Evolutionary conservation across 2,888 invertebrate species (phyloP), one percentile per base, ranked within the genome.

Genomic region (Dynastes maya): DNA sequence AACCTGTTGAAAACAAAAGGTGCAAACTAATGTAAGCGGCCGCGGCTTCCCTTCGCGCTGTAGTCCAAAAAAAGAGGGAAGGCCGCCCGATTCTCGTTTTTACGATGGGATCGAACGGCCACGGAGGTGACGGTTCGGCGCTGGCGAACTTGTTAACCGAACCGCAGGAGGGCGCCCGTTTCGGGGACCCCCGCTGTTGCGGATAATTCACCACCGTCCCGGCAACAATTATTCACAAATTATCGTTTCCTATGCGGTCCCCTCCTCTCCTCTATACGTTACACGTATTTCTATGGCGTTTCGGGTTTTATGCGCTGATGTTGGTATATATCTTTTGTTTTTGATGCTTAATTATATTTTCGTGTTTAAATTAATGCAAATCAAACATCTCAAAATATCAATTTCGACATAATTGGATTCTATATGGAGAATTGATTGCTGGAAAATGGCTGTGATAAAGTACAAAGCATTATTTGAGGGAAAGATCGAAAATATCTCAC

Each of bases 171-270:
- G 82, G 83, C 80, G 84, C 80, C 80, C 82, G 83, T 83, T 85
- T 84, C 80, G 84, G 85, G 58, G 83, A 83, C 84, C 85, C 85
- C 86, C 82, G 84, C 83, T 83, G 85, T 83, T 83, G 84, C 81
- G 86, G 84, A 88, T 88, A 88, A 87, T 85, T 88, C 87, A 88
- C 86, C 87, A 86, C 85, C 85, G 83, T 72, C 82, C 84, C 81
- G 82, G 83, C 81, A 85, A 85, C 86, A 86, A 86, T 87, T 86
- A 87, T 86, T 85, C 85, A 84, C 85, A 82, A 86, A 86, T 86
- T 86, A 86, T 85, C 86, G 84, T 86, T 83, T 78, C 84, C 83
- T 82, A 86, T 85, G 85, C 84, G 85, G 84, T 84, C 83, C 78
- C 53, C 37, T 6, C 82, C 81, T 61, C 76, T 68, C 80, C 83